Evolutionary conservation across 2,888 invertebrate species (phyloP).

Genomic region (Caenorhabditis sp.): DNA sequence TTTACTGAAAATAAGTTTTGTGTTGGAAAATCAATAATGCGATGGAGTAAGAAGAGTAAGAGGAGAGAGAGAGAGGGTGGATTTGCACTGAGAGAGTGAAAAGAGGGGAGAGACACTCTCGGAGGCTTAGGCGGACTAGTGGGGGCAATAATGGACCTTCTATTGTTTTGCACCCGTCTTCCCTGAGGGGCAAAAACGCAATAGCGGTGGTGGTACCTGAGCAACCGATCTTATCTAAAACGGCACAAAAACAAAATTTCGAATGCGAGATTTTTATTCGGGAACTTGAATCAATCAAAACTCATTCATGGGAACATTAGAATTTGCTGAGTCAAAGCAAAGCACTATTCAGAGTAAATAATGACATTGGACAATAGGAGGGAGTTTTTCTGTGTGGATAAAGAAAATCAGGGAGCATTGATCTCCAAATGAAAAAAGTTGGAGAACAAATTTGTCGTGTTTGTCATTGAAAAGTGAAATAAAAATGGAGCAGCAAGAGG

Average conservation of each 20-base stretch:
- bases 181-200: neutral
- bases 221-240: no score
- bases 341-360: slow-evolving; percentile 8
- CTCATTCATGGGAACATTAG: neutral
- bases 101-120: neutral
- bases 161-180: neutral
- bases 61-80: neutral
- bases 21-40: slow-evolving; percentile 39
- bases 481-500: neutral
- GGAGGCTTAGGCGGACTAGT: no score
- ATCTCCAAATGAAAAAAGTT: slow-evolving; percentile 25
- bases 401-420: slow-evolving; percentile 5
- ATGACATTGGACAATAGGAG: slow-evolving; percentile 9
- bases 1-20: neutral
- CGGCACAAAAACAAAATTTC: neutral
- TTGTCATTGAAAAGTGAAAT: slow-evolving; percentile 13
- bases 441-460: slow-evolving; percentile 21
- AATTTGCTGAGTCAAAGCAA: slow-evolving; percentile 24
- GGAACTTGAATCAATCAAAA: slow-evolving; percentile 29
- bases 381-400: neutral
- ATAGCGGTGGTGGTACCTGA: neutral
- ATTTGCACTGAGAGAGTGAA: neutral
- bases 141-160: neutral
- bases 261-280: slow-evolving; percentile 14
- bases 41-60: neutral